Evolutionary conservation across 2,888 invertebrate species (phyloP).

Genomic region (Drymonia ruficornis): DNA sequence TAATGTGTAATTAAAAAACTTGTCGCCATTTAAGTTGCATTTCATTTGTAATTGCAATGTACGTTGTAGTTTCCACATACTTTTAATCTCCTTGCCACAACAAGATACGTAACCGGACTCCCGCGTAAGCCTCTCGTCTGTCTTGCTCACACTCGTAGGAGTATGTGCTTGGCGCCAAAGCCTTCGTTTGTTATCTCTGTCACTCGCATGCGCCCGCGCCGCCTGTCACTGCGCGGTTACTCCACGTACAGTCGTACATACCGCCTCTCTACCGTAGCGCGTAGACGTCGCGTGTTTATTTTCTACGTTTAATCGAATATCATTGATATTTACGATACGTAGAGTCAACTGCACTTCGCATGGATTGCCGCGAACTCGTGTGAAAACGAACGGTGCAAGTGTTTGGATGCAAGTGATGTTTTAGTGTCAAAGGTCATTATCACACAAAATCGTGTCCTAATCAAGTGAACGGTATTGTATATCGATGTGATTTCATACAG

Average conservation of each 20-base stretch:
- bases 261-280: slow-evolving; percentile 67
- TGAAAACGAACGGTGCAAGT: slow-evolving; percentile 27
- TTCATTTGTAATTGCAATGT: slow-evolving; percentile 46
- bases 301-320: slow-evolving; percentile 30
- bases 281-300: slow-evolving; percentile 61
- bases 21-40: slow-evolving; percentile 37
- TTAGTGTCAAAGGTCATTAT: slow-evolving; percentile 68
- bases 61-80: slow-evolving; percentile 61
- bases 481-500: slow-evolving; percentile 59
- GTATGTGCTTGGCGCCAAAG: slow-evolving; percentile 61
- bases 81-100: slow-evolving; percentile 66
- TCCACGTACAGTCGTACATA: slow-evolving; percentile 59
- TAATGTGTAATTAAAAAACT: slow-evolving; percentile 15
- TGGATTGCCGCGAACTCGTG: slow-evolving; percentile 15
- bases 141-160: slow-evolving; percentile 61
- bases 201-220: slow-evolving; percentile 61
- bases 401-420: slow-evolving; percentile 47
- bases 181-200: slow-evolving; percentile 70
- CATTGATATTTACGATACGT: slow-evolving; percentile 20
- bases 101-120: slow-evolving; percentile 78
- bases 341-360: background rate
- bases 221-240: slow-evolving; percentile 68
- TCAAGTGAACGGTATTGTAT: slow-evolving; percentile 69
- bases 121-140: slow-evolving; percentile 66
- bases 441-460: slow-evolving; percentile 57